These are phyloP conservation scores for Erannis defoliaria DNA, from an alignment of 2,888 invertebrate species.

Conservation along the genomic window DNA sequence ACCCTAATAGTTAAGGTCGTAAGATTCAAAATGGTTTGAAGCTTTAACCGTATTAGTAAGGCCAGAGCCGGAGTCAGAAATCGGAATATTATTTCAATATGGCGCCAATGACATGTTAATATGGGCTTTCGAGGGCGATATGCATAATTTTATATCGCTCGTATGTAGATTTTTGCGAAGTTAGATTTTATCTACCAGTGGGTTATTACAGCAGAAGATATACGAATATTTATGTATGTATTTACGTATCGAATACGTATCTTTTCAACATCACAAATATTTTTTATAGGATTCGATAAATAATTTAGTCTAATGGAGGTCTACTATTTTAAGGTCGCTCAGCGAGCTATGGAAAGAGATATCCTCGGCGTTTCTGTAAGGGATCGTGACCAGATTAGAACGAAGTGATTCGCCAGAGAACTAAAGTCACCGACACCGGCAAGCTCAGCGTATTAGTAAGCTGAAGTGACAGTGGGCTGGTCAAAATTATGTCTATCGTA, in stretches of 20 bases:
- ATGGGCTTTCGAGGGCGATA: constrained; percentile 72
- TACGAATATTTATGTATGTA: background rate
- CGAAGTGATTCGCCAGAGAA: too few relatives aligned
- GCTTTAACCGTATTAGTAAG: background rate
- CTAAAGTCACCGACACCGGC: too few relatives aligned
- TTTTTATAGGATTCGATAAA: too few relatives aligned
- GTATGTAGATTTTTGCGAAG: constrained; percentile 44
- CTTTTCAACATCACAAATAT: too few relatives aligned
- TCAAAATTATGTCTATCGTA: too few relatives aligned
- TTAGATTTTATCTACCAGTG: background rate
- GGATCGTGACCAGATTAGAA: too few relatives aligned
- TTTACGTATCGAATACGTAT: background rate
- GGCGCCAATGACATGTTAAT: constrained; percentile 85
- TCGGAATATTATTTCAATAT: constrained; percentile 80
- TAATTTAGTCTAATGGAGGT: too few relatives aligned
- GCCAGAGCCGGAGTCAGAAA: constrained; percentile 22
- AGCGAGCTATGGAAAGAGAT: too few relatives aligned
- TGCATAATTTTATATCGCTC: constrained; percentile 78
- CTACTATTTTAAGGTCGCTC: too few relatives aligned
- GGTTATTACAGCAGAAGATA: background rate
- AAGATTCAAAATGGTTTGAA: constrained; percentile 10
- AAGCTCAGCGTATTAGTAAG: too few relatives aligned
- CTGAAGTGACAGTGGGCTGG: too few relatives aligned
- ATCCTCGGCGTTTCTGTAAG: too few relatives aligned
- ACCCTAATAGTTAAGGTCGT: background rate